phyloP scores from a whole-genome alignment of 1,140 invertebrate species.

The Drosophila santomea region DNA sequence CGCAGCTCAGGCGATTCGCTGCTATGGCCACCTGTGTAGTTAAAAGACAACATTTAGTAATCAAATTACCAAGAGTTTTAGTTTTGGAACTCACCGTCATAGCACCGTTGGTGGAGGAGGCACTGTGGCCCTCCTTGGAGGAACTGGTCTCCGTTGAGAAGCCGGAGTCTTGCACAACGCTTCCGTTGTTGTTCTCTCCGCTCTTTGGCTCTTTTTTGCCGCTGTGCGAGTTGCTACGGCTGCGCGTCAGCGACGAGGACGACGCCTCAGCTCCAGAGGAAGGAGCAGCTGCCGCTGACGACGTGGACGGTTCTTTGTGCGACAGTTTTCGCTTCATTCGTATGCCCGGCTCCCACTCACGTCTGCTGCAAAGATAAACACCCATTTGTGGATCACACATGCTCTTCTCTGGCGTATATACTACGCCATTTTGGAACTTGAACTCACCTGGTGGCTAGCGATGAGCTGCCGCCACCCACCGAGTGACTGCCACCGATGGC shows the following conservation, averaged over 20 bases:
- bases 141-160: constrained; percentile 93
- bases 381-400: not conserved
- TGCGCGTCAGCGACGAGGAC: constrained; percentile 86
- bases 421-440: not conserved
- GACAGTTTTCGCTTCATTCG: constrained; percentile 89
- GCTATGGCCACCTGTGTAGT: constrained; percentile 64
- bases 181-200: constrained; percentile 86
- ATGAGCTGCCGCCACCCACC: constrained; percentile 64
- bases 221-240: constrained; percentile 88
- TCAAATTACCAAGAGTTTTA: too few relatives aligned
- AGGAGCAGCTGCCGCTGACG: constrained; percentile 40
- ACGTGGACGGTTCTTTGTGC: constrained; percentile 84
- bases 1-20: constrained; percentile 75
- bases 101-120: constrained; percentile 84
- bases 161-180: constrained; percentile 92
- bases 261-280: constrained; percentile 59
- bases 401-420: too few relatives aligned
- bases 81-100: constrained; percentile 59
- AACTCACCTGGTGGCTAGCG: constrained; percentile 75
- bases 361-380: constrained; percentile 45
- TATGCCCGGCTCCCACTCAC: constrained; percentile 92
- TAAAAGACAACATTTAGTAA: too few relatives aligned
- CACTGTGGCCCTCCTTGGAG: constrained; percentile 90
- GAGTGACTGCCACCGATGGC: constrained; percentile 83
- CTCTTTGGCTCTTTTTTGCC: constrained; percentile 86